These are phyloP conservation scores for Euura saliciscinereae DNA, from an alignment of 1,140 invertebrate genomes.

Conservation along the genomic window DNA sequence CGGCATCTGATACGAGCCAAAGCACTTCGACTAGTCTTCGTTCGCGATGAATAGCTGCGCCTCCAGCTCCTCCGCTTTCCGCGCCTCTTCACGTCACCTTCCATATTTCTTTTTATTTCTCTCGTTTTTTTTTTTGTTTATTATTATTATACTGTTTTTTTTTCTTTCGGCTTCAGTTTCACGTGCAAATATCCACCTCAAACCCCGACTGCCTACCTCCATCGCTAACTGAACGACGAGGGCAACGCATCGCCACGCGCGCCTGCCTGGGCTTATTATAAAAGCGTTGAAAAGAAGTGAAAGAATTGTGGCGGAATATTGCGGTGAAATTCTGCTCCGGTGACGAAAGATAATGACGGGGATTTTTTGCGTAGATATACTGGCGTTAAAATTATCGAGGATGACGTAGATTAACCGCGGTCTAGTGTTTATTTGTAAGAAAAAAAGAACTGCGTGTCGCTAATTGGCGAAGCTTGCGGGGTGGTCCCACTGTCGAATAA, in stretches of 20 bases:
- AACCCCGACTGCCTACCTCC: neutral
- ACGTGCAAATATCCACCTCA: neutral
- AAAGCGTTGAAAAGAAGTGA: constrained; percentile 1
- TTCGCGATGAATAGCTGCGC: neutral
- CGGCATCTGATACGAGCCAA: constrained; percentile 1
- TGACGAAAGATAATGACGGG: neutral
- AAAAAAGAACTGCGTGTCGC: no score
- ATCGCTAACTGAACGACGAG: neutral
- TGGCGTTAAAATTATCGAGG: no score
- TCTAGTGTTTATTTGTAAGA: no score
- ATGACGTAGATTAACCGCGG: no score
- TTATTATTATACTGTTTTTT: neutral
- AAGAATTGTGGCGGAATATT: constrained; percentile 1
- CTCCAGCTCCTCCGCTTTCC: neutral
- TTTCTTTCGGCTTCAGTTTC: neutral
- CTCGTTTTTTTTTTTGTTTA: neutral
- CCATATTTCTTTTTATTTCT: neutral
- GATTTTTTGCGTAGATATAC: neutral
- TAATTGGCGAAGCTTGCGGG: no score
- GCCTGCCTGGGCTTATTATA: neutral
- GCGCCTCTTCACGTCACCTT: constrained; percentile 6
- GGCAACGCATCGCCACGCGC: neutral
- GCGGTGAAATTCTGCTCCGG: neutral
- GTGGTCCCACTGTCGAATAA: no score
- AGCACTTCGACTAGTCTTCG: constrained; percentile 6